Evolutionary conservation across 2,888 invertebrate genomes (phyloP), one percentile per base, ranked within the genome.

Genomic region (Ferrisia virgata): DNA sequence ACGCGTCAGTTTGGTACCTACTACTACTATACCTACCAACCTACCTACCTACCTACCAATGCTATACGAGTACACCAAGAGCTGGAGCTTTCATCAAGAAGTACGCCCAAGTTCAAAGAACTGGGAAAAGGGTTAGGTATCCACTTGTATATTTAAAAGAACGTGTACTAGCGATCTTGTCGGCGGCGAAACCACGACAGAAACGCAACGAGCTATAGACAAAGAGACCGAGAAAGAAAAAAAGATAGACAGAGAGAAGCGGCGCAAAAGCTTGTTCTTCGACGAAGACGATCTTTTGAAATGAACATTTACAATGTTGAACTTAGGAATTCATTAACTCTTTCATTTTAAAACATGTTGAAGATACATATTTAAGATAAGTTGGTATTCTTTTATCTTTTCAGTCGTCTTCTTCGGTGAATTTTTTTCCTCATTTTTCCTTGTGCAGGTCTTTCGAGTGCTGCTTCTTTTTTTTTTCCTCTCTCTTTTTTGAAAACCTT

Each of bases 311-410:
- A 39, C 39, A 82, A 64, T 69, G 82, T 82, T 82, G 82, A 82
- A 82, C 82, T 82, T 82, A 82, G 82, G 82, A 82, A 82, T 82
- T 82, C 82, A 82, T 82, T 82, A 82, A 82, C 82, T 82, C 82
- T 82, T 82, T 82, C 82, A 82, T 82, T 82, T 82, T 64, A 69
- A 69, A 82, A 82, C 82, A 82, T 82, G 82, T 82, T 82, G 82
- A 82, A 82, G 82, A 82, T 82, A 82, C 82, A 82, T 69, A 82
- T 82, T 82, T 82, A 82, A 82, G 82, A 82, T 82, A 82, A 82
- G 82, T 72, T 82, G 82, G 82, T 69, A 82, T 82, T 82, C 82
- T 82, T 82, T 82, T 72, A 82, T 82, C 82, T 82, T 82, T 72
- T 43, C 72, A 82, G 82, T 82, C 72, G 82, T 82, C 39, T 69